These are phyloP conservation scores for Pithys albifrons DNA, from an alignment of 2,113 vertebrate genomes.

Conservation along the genomic window DNA sequence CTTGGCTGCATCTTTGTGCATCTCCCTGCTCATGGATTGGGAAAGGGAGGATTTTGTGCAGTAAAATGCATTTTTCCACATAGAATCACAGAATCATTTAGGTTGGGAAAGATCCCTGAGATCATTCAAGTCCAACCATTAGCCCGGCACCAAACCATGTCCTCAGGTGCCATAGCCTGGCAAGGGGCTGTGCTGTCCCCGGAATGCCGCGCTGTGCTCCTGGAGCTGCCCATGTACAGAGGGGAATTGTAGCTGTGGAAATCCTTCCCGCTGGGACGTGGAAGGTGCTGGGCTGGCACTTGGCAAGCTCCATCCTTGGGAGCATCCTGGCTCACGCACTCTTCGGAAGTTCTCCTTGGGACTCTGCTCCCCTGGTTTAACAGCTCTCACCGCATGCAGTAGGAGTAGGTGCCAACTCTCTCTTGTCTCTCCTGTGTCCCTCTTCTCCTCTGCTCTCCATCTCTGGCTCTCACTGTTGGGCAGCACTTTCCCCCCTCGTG, in stretches of 20 bases:
- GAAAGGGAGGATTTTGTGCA: background rate
- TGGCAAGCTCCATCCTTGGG: background rate
- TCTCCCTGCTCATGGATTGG: background rate
- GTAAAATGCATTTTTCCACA: background rate
- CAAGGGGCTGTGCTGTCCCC: rapidly evolving
- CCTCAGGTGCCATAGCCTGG: rapidly evolving
- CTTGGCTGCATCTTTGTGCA: background rate
- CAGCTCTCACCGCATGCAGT: conserved; percentile 75
- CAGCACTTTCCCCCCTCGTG: background rate
- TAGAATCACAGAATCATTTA: background rate
- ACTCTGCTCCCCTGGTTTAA: conserved; percentile 69
- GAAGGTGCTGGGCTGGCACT: conserved; percentile 12
- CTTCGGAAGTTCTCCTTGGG: background rate
- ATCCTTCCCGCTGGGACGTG: background rate
- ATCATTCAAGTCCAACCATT: background rate
- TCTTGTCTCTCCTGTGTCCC: conserved; percentile 31
- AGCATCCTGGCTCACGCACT: background rate
- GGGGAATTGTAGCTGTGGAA: background rate
- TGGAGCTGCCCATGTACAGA: conserved; percentile 46
- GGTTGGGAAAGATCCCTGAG: background rate
- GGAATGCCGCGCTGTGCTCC: conserved; percentile 26
- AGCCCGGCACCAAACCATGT: background rate
- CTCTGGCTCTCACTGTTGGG: conserved; percentile 1
- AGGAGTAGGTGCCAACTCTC: conserved; percentile 55
- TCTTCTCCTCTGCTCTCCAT: conserved; percentile 1